phyloP scores from a whole-genome alignment of 2,888 invertebrate genomes.

The Mantis religiosa region DNA sequence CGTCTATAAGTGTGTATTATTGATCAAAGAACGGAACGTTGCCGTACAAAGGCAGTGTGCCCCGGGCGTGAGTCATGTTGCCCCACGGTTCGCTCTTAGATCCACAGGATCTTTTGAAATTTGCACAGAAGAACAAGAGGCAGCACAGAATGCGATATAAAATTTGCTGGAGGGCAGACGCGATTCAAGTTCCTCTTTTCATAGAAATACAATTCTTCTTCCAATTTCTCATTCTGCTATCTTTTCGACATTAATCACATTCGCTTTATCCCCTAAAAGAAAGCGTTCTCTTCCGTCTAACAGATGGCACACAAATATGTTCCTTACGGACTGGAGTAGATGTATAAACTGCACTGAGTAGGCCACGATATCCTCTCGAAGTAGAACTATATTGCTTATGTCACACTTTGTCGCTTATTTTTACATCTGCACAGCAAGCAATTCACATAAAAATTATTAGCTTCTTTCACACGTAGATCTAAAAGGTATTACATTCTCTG shows the following conservation, averaged over 20 bases:
- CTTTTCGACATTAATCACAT: constrained; percentile 7
- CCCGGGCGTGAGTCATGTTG: too few species aligned
- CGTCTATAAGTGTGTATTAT: too few species aligned
- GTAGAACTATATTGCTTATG: too few species aligned
- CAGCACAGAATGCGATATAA: background rate
- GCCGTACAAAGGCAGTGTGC: too few species aligned
- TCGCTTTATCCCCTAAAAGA: background rate
- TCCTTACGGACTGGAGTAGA: background rate
- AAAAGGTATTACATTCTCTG: too few species aligned
- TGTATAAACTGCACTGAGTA: too few species aligned
- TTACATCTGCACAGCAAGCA: too few species aligned
- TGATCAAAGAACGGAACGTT: too few species aligned
- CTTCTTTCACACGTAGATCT: too few species aligned
- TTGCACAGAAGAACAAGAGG: background rate
- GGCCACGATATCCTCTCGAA: background rate
- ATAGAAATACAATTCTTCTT: background rate
- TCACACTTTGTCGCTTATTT: too few species aligned
- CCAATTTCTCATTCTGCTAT: constrained; percentile 6
- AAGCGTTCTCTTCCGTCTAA: background rate
- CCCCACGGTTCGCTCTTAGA: background rate
- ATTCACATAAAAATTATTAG: too few species aligned
- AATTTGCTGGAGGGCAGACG: background rate
- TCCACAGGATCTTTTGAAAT: background rate
- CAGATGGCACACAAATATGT: background rate
- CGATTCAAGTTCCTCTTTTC: background rate